A percentile compares a stretch with the other conserved stretches of the same genome.
Conservation (phyloP, 2,797 vertebrate species). For the Onychomys leucogaster region DNA sequence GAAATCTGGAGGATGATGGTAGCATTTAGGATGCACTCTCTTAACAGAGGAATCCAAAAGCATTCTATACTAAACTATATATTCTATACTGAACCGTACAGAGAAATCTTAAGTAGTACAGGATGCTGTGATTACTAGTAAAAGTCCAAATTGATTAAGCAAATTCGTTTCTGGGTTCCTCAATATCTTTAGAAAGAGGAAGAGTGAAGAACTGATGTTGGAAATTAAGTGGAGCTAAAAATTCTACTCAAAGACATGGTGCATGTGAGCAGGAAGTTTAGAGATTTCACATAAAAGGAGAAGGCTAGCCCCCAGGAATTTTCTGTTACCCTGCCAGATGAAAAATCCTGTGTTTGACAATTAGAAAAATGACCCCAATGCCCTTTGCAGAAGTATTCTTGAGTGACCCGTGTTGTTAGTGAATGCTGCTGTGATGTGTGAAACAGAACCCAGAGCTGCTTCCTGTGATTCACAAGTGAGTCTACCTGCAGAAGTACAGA, state of each 20-base stretch:
- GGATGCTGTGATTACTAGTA: not conserved
- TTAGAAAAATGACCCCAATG: not conserved
- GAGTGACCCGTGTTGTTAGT: not conserved
- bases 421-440: not conserved
- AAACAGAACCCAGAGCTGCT: not conserved
- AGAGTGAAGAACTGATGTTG: not conserved
- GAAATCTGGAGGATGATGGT: not conserved
- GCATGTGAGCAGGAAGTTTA: not conserved
- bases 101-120: not conserved
- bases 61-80: not conserved
- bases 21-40: not conserved
- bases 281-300: not conserved
- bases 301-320: not conserved
- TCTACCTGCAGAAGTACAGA: not conserved
- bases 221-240: slow-evolving; percentile 15
- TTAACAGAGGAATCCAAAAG: not conserved
- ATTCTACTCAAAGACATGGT: slow-evolving; percentile 11
- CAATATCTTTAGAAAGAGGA: not conserved
- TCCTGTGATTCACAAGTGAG: not conserved
- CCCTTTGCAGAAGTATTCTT: not conserved
- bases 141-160: not conserved
- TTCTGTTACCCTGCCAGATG: not conserved
- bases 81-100: not conserved
- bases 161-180: not conserved
- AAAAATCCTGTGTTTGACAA: not conserved